phyloP scores from a whole-genome alignment of 1,140 invertebrate genomes.

The Brachionus rubens region DNA sequence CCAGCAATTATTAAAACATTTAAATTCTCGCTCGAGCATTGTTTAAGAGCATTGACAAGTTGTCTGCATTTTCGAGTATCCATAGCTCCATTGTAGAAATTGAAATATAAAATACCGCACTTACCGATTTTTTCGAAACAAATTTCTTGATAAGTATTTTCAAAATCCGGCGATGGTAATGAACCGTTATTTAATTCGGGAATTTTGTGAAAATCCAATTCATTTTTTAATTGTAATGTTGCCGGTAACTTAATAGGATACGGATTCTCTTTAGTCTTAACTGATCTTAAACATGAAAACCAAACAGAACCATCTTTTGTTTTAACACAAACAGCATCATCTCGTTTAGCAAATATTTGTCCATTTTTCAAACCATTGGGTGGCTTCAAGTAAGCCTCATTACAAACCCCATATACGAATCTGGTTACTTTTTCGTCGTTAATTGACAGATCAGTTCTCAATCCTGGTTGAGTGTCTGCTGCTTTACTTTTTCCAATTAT shows the following conservation, averaged over 20 bases:
- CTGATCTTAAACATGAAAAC: background rate
- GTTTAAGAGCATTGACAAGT: background rate
- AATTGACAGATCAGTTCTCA: too few species aligned
- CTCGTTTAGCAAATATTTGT: background rate
- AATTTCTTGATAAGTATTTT: background rate
- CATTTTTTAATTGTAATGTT: too few species aligned
- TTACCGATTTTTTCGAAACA: background rate
- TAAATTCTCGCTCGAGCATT: too few species aligned
- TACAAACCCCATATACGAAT: background rate
- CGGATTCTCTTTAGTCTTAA: background rate
- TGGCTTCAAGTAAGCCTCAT: background rate
- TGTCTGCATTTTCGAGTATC: background rate
- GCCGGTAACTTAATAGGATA: background rate
- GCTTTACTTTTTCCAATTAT: too few species aligned
- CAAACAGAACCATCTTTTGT: background rate
- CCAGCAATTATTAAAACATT: background rate
- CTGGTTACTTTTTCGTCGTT: background rate
- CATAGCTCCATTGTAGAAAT: constrained; percentile 17
- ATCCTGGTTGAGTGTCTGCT: too few species aligned
- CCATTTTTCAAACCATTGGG: background rate
- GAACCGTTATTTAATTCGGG: background rate
- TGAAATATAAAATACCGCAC: background rate
- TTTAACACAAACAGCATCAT: background rate
- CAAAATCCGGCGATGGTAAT: too few species aligned
- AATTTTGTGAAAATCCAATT: too few species aligned